Base-by-base conservation (phyloP, 2,888 invertebrate genomes). In the Hirtodrosophila histrioides region DNA sequence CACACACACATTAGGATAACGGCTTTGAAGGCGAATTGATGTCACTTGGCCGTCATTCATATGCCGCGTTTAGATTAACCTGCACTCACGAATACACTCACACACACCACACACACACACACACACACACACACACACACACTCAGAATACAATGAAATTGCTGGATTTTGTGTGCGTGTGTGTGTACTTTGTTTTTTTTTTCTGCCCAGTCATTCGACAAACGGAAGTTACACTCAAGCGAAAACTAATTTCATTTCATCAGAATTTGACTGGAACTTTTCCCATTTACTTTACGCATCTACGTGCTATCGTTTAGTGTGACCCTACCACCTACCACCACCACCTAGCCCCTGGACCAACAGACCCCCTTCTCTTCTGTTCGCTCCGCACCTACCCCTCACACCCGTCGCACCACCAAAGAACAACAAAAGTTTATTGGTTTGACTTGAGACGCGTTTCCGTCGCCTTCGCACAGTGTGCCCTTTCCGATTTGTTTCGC, bases 221-320 rank as follows among this genome's bases (percentile, higher is more conserved):
- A 77, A 73, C 78, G 78, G 78, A 78, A 80, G 77, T 71, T 77
- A 77, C 66, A 78, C 66, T 79, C 78, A 78, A 78, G 78, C 78
- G 78, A 78, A 79, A 80, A 79, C 78, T 79, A 79, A 79, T 79
- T 79, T 79, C 81, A 81, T 79, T 81, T 79, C 78, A 79, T 81
- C 78, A 78, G 67, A 81, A 81, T 81, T 79, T 78, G 81, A 81
- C 78, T 79, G 62, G 75, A 79, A 81, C 75, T 77, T 81, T 79
- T 81, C 66, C 81, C 81, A 78, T 78, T 78, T 79, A 68, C 76
- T 75, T 75, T 57, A 69, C 73, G 76, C 75, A 48, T 45, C 66
- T 79, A 79, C 80, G 76, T 76, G 76, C 64, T 60, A 79, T 66
- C 80, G 80, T 67, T 79, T 79, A 79, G 73, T 57, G 50, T 56